Evolutionary conservation across 2,113 vertebrate species (phyloP), one percentile per base, ranked within the genome.

Genomic region (Nothobranchius furzeri): DNA sequence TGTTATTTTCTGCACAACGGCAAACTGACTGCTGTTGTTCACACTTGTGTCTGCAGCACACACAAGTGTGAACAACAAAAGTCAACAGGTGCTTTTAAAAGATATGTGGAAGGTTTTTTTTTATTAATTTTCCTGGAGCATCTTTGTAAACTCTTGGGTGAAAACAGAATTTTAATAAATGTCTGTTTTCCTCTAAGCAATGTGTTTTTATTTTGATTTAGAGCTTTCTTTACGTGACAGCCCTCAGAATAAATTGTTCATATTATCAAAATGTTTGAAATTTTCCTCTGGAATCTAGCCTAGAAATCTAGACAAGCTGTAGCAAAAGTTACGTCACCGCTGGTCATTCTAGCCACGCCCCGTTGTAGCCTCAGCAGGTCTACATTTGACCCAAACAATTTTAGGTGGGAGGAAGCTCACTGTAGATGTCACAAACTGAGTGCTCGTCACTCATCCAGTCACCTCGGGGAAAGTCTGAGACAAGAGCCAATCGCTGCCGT

Each of bases 381-480:
- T 30, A 30, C 30, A 0, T 3, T 30, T 30, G 30, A 30, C 30
- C 30, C 30, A 30, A 30, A 30, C 30, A 3, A 30, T 30, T 30
- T 30, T 30, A 30, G 20, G 84, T 82, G 76, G 77, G 82, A 51
- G 82, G 81, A 79, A 88, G 86, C 86, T 85, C 80, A 74, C 82
- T 67, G 79, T 75, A 83, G 81, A 84, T 81, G 75, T 87, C 75
- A 85, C 83, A 9, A 42, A 35, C 80, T 13, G 84, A 75, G 83
- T 88, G 81, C 64, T 60, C 12, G 67, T 90, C 85, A 90, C 89
- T 91, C 88, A n/a, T 59, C 67, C 77, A 75, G 61, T 72, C 45
- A 82, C 84, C 89, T 89, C 76, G 85, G 89, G 87, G 89, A 91
- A 92, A 90, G 90, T 89, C 89, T 90, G 89, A 91, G 87, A 92